Base-by-base conservation (phyloP, 1,140 invertebrate genomes). In the Thaumatotibia leucotreta region DNA sequence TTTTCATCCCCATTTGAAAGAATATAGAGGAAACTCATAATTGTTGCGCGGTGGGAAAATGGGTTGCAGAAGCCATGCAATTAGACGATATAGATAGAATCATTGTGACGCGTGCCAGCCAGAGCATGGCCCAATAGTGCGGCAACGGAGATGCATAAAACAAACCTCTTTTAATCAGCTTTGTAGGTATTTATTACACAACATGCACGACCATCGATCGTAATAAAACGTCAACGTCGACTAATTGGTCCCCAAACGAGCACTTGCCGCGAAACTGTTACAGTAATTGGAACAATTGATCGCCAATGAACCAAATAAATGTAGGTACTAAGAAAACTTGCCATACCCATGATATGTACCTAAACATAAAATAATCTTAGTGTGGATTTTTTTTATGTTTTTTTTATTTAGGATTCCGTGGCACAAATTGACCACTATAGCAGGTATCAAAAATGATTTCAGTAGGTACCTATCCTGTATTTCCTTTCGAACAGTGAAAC, bases 151-250 rank as follows among this genome's bases (percentile, higher is more conserved):
- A 76, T 82, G 64, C 71, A 79, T 73, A 75, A 80, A 76, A 74
- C 80, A 73, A 72, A 71, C 75, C 70, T 69, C 73, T 73, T 76
- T 75, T 79, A 74, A 73, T 75, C 73, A 69, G 10, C 73, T 80
- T 79, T 79, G 76, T 76, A n/a, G n/a, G n/a, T n/a, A 74, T 78
- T 69, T 72, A 71, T 72, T 78, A 77, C 76, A 69, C 74, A 71
- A 80, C 69, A 32, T 63, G 72, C 70, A 65, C 61, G 35, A 33
- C 61, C 67, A 67, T 58, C 9, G n/a, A 4, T 61, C 54, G 70
- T 64, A 68, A 73, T 73, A 72, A 72, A 70, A 64, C 67, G 68
- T 72, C 70, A 58, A 33, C 62, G 52, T 27, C 68, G 67, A 62
- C 76, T 82, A 82, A 82, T 82, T 82, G 78, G 70, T 71, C 68